Evolutionary conservation across 1,140 invertebrate genomes (phyloP), one percentile per base, ranked within the genome.

Genomic region (Mya arenaria): DNA sequence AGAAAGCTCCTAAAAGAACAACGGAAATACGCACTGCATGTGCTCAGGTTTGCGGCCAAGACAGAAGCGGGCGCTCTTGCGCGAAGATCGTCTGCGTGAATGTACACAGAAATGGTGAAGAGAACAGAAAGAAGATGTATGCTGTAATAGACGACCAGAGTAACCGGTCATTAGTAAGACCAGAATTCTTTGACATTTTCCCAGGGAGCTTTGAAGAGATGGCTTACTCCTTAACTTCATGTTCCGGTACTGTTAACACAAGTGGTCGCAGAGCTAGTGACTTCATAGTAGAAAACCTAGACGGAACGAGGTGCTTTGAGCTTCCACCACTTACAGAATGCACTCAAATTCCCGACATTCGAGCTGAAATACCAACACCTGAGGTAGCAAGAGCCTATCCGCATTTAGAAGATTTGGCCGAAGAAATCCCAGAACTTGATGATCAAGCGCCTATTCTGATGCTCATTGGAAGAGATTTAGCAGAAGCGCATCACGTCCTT

Each of bases 61-160:
- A 19, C 23, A 23, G 63, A 17, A 34, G 5, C 17, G 39, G 74
- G 4, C 63, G 34, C 28, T 78, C 32, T 15, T 78, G 74, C 55
- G 74, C 74, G 13, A 78, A 78, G 52, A 78, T 30, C 15, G 39
- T 63, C 4, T 13, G 23, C 23, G 58, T 65, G 15, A 69, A 55
- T 1, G 63, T 71, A 13, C 30, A 34, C 32, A n/a, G 23, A 34
- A 30, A 55, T 34, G 23, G n/a, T 6, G 6, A 32, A 4, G 32
- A n/a, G 19, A 69, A 69, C 23, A 1, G 10, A 34, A 23, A 28
- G 15, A 48, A 58, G 32, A 25, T 68, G 28, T 80, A 80, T 60
- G 63, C 65, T 0, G 32, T 80, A 0, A 15, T 69, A 15, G 77
- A 80, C 60, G 63, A 69, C 41, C 77, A 80, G 44, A 80, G 77